Evolutionary conservation across 1,140 invertebrate genomes (phyloP), one percentile per base, ranked within the genome.

Genomic region (Brachionus koreanus): DNA sequence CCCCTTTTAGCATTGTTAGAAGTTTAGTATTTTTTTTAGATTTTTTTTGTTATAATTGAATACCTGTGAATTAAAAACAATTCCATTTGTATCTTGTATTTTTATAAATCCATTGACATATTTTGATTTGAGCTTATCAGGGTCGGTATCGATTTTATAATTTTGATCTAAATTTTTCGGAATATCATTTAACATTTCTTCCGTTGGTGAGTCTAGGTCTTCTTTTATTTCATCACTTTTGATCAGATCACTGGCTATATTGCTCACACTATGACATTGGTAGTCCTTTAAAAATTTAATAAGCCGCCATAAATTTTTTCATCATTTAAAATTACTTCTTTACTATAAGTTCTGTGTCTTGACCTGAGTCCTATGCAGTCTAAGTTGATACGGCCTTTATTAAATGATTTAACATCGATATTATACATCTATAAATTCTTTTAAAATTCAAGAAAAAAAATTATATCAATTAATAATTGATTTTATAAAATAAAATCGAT

Each of bases 21-120:
- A n/a, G n/a, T n/a, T n/a, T n/a, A n/a, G n/a, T n/a, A n/a, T n/a
- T n/a, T n/a, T n/a, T n/a, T n/a, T n/a, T n/a, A 23, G 23, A 61
- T 65, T 65, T 65, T 33, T 65, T 12, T 3, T n/a, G n/a, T n/a
- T n/a, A n/a, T n/a, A n/a, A 9, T 23, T 43, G 5, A 19, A 23
- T 72, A 72, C 67, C 16, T 72, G 33, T 74, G 69, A 43, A 25
- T 74, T 74, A 35, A 39, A 61, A 42, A 79, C 33, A 61, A 79
- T 79, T 3, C 76, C 76, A 23, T 79, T 79, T 7, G 35, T 57
- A 7, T 79, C 76, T 25, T 79, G 76, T 3, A 79, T 79, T 79
- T 43, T 57, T 5, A 79, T 65, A 23, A 79, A 61, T 4, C 76
- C 76, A 43, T 79, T 79, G 6, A 79, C 76, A 65, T 79, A 65